Base-by-base conservation (phyloP, 2,888 invertebrate species). In the Horisme vitalbata region DNA sequence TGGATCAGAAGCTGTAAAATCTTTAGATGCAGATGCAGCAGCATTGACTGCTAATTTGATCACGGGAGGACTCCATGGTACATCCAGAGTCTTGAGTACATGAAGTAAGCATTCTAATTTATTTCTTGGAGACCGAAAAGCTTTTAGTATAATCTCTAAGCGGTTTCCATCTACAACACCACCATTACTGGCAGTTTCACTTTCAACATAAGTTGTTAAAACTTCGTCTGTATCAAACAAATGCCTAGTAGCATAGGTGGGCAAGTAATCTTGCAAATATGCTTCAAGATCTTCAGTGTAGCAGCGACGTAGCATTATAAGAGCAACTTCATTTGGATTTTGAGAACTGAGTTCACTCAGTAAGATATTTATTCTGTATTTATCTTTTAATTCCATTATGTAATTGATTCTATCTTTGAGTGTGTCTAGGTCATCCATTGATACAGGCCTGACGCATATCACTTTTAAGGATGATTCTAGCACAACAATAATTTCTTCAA, bases 261-360 rank as follows among this genome's bases (percentile, higher is more conserved):
- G 78, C 41, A 90, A 76, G 65, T 82, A 89, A 44, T 83, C 71
- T 49, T 75, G 74, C 52, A 90, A 64, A 63, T 87, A 86, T 18
- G 61, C 47, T 61, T 77, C 69, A 14, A 90, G 63, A 63, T 90
- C 90, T 72, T 90, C 90, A 28, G 84, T 86, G 51, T 89, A 89
- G 55, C 88, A 87, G n/a, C 90, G 75, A 3, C 86, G 76, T 52
- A 90, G 66, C 84, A 90, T 90, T 32, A 89, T 82, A 32, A 87
- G 68, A 11, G 80, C 81, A 15, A 89, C 76, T 79, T 90, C 90
- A 57, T 63, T 79, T 21, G 86, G 75, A 49, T 70, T 79, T 60
- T 77, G 80, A 7, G 83, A 79, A 64, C 79, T 85, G 26, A 89
- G 65, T 61, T 89, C 89, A 61, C 74, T 79, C 5, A 89, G 56